Evolutionary conservation across 1,140 invertebrate genomes (phyloP).

Genomic region (Bombus impatiens): DNA sequence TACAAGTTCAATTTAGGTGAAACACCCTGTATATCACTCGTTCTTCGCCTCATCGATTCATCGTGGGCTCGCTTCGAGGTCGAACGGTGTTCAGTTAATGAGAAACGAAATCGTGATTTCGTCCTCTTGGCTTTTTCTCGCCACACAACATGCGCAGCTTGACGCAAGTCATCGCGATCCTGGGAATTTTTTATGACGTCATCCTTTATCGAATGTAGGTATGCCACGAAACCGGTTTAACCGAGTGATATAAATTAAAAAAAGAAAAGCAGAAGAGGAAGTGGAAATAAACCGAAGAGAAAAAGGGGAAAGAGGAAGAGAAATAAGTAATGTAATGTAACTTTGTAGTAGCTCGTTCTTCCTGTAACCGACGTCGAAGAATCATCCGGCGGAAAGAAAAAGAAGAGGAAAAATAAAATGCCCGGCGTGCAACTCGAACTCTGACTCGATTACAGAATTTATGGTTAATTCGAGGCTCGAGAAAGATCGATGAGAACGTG

Average conservation of each 20-base stretch:
- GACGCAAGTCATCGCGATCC: constrained; percentile 1
- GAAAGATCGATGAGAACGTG: neutral
- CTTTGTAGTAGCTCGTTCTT: neutral
- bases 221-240: constrained; percentile 2
- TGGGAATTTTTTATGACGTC: constrained; percentile 37
- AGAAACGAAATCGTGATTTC: constrained; percentile 39
- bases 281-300: neutral
- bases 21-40: no score
- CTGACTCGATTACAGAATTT: constrained; percentile 34
- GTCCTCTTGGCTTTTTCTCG: constrained; percentile 1
- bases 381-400: neutral
- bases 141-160: neutral
- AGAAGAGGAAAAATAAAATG: neutral
- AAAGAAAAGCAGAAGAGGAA: no score
- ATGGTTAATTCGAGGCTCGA: constrained; percentile 24
- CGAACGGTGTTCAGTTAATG: constrained; percentile 30
- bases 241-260: neutral
- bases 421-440: constrained; percentile 6
- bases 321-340: neutral
- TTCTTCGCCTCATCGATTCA: no score
- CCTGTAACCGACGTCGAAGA: neutral
- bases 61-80: neutral
- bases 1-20: no score
- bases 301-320: no score
- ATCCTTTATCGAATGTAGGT: neutral